Base-by-base conservation (phyloP, 92 coral and sea anemone genomes). In the Pocillopora meandrina region DNA sequence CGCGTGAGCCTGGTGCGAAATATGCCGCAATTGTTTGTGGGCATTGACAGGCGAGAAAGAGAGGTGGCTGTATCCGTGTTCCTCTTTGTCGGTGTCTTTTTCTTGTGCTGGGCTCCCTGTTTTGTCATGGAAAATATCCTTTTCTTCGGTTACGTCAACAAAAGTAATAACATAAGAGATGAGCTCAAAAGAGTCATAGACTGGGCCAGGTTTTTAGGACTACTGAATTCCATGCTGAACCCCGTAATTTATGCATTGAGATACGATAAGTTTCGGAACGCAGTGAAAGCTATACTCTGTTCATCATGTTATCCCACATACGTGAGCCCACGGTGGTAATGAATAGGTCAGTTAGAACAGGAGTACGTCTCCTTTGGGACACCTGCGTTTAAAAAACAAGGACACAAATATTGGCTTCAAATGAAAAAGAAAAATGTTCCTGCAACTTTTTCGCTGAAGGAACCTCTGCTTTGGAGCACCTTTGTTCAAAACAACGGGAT, bases 71-170 rank as follows among this genome's bases (percentile, higher is more conserved):
- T 61, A 17, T 82, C 86, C 9, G 86, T 82, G 10, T 82, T 73
- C 26, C 62, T 82, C 42, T 82, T 82, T n/a, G 86, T 82, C 31
- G 78, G 86, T 52, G 72, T 73, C 73, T 82, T 82, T 65, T 23
- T 58, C 33, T 10, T 82, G 21, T 82, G 86, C 52, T 72, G 86
- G 86, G 65, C 63, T 14, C 86, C 86, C 10, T 82, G 86, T 60
- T 82, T 82, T 72, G 72, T 72, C 1, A 31, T 52, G 79, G 86
- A 82, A 73, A 82, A 72, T 82, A n/a, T 82, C 14, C 16, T 71
- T 60, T 72, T 65, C n/a, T 18, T 23, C 63, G 10, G 19, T 12
- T 60, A 58, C 18, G 1, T 23, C 18, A 20, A 42, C 7, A 33
- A 56, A 23, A 3, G 16, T 0, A 6, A 12, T 26, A 1, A 1